A percentile compares a stretch with the other conserved stretches of the same genome.
phyloP scores from a whole-genome alignment of 2,888 invertebrate genomes.

The Pocota personata region DNA sequence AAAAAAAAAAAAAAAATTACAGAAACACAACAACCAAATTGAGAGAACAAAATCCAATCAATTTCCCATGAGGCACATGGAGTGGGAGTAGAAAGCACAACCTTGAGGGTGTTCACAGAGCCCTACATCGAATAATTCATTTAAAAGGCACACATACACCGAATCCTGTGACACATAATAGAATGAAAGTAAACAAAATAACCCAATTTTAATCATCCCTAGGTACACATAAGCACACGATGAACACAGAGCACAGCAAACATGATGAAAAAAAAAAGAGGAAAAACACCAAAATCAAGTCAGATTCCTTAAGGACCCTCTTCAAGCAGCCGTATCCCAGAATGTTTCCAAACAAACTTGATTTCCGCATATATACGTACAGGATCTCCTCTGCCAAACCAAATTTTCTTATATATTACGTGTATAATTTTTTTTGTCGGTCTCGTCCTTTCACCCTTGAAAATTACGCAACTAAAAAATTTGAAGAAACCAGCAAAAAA shows the following conservation, averaged over 20 bases:
- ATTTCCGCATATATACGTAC: conserved; percentile 41
- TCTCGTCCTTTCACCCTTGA: conserved; percentile 60
- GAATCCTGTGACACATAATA: conserved; percentile 44
- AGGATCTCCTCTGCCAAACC: conserved; percentile 18
- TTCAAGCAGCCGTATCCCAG: conserved; percentile 26
- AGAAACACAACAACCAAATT: conserved; percentile 48
- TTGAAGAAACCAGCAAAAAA: neutral
- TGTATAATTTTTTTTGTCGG: conserved; percentile 13
- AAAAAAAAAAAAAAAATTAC: conserved; percentile 16
- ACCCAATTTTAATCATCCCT: conserved; percentile 74
- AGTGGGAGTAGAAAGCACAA: conserved; percentile 1
- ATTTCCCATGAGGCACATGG: conserved; percentile 53
- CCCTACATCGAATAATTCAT: conserved; percentile 43
- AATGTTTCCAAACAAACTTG: conserved; percentile 40
- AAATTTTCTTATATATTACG: conserved; percentile 5
- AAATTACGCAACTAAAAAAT: conserved; percentile 66
- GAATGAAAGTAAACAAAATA: conserved; percentile 72
- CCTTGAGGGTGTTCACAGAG: neutral
- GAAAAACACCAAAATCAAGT: conserved; percentile 36
- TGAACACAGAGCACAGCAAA: too few species aligned
- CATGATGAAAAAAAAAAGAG: neutral
- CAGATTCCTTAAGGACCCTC: conserved; percentile 45
- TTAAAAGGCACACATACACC: conserved; percentile 28
- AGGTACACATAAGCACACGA: conserved; percentile 58
- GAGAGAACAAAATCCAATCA: conserved; percentile 72